These are phyloP conservation scores for Piprites chloris DNA, from an alignment of 2,113 vertebrate species.

Conservation along the genomic window DNA sequence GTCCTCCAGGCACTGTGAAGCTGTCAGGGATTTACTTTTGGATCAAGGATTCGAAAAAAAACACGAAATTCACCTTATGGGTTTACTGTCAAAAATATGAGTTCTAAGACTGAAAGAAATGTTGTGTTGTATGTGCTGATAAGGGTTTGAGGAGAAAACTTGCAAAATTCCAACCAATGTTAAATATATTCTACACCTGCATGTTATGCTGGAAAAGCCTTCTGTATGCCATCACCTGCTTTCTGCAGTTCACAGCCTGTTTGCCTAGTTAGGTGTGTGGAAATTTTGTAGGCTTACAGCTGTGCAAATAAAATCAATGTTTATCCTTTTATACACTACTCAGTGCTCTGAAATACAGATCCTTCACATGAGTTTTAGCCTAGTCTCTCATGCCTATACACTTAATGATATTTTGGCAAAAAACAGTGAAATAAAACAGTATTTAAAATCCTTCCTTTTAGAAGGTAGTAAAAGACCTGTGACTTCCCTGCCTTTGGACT, in stretches of 20 bases:
- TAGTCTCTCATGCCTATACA: not conserved
- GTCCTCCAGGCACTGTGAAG: not conserved
- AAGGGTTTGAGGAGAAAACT: not conserved
- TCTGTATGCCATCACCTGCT: not conserved
- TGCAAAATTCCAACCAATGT: not conserved
- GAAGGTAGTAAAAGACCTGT: not conserved
- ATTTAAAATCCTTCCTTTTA: not conserved
- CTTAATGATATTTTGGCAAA: not conserved
- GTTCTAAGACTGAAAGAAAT: not conserved
- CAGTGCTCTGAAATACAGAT: not conserved
- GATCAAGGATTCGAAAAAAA: not conserved
- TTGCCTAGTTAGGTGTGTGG: not conserved
- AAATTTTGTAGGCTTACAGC: not conserved
- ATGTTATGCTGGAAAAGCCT: not conserved
- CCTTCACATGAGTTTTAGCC: not conserved
- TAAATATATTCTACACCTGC: not conserved
- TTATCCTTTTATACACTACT: not conserved
- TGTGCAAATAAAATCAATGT: not conserved
- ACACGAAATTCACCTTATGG: not conserved
- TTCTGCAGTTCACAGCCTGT: not conserved
- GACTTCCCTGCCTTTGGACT: not conserved
- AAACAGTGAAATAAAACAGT: not conserved
- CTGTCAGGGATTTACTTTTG: not conserved
- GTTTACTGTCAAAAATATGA: not conserved
- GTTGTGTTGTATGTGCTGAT: accelerated